Evolutionary conservation across 2,113 vertebrate species (phyloP).

Genomic region (Agapornis roseicollis): DNA sequence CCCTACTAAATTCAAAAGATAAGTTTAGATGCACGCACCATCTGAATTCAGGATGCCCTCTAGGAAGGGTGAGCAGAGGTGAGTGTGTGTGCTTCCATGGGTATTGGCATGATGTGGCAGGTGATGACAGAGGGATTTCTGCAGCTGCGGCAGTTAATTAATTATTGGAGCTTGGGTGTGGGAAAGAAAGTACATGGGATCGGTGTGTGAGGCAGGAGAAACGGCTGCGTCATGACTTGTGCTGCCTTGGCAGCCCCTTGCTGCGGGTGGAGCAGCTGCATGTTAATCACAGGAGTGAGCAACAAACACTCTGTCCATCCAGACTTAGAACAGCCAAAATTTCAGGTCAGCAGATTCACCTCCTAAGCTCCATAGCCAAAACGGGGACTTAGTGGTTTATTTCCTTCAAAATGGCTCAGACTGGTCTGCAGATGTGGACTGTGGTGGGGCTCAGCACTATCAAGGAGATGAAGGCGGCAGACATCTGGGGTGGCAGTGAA

Average conservation of each 20-base stretch:
- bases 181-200: not conserved
- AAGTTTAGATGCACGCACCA: not conserved
- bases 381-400: not conserved
- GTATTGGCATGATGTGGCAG: not conserved
- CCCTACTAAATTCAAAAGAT: not conserved
- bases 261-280: not conserved
- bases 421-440: accelerated
- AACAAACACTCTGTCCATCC: not conserved
- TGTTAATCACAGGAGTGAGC: not conserved
- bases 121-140: not conserved
- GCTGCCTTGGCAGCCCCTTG: not conserved
- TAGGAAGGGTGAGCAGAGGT: not conserved
- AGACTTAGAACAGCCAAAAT: not conserved
- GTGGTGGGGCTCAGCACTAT: not conserved
- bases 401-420: not conserved
- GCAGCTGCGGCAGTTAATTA: not conserved
- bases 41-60: not conserved
- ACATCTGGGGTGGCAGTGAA: not conserved
- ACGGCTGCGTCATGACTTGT: accelerated
- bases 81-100: accelerated
- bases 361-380: not conserved
- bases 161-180: not conserved
- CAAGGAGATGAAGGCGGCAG: not conserved
- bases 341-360: not conserved
- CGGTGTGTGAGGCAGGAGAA: not conserved